phyloP scores from a whole-genome alignment of 1,140 invertebrate genomes.

The Drosophila ficusphila region DNA sequence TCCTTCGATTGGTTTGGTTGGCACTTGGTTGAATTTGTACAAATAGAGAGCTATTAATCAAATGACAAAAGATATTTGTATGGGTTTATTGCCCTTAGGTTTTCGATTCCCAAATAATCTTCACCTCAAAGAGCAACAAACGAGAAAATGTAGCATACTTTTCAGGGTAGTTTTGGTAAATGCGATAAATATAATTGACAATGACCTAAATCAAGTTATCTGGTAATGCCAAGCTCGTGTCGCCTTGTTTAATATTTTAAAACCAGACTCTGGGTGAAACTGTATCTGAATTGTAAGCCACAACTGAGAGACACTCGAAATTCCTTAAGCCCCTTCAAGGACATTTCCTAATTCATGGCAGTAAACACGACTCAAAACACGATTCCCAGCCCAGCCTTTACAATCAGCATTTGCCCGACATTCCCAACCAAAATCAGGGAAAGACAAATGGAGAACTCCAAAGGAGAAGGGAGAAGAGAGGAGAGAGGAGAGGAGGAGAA shows the following conservation, averaged over 20 bases:
- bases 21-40: not conserved
- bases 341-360: conserved; percentile 6
- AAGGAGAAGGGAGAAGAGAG: too few relatives aligned
- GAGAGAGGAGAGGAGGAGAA: not conserved
- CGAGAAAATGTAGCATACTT: not conserved
- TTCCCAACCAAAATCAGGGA: conserved; percentile 28
- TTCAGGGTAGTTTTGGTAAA: not conserved
- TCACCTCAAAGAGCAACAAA: too few relatives aligned
- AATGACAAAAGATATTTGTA: not conserved
- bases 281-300: not conserved
- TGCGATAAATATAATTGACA: too few relatives aligned
- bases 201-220: too few relatives aligned
- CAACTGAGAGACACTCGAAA: not conserved
- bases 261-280: not conserved
- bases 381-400: conserved; percentile 15
- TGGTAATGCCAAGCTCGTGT: too few relatives aligned
- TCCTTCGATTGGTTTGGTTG: not conserved
- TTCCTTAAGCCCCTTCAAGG: not conserved
- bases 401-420: conserved; percentile 26
- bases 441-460: not conserved
- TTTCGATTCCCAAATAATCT: not conserved
- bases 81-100: too few relatives aligned
- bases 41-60: not conserved
- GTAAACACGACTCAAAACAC: conserved; percentile 17
- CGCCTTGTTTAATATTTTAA: not conserved